Evolutionary conservation across 1,140 invertebrate species (phyloP).

Genomic region (Teleopsis dalmanni): DNA sequence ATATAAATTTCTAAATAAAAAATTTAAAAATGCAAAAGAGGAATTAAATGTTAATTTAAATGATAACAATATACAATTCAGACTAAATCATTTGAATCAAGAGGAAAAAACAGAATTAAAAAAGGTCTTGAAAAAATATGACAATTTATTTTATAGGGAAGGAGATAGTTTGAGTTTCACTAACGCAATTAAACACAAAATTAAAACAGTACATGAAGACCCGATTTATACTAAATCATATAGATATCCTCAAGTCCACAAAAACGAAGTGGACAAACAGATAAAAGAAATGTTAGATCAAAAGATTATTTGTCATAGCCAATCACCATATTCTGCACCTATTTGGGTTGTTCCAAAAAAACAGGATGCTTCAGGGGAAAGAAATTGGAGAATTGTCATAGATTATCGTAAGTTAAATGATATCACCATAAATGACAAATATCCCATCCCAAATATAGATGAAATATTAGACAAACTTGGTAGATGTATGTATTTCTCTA

Average conservation of each 20-base stretch:
- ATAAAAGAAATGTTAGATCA: constrained; percentile 13
- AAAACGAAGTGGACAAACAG: constrained; percentile 8
- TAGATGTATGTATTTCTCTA: constrained; percentile 43
- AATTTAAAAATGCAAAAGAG: too few relatives aligned
- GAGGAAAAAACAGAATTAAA: not conserved
- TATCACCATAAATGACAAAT: constrained; percentile 32
- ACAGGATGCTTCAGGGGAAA: constrained; percentile 19
- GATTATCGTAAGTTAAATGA: constrained; percentile 41
- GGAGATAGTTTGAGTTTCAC: constrained; percentile 1
- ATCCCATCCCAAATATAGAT: constrained; percentile 49
- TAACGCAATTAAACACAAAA: constrained; percentile 9
- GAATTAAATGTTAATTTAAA: too few relatives aligned
- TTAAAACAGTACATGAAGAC: not conserved
- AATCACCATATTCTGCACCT: constrained; percentile 10
- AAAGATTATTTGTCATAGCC: constrained; percentile 8
- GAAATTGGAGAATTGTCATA: constrained; percentile 37
- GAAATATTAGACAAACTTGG: constrained; percentile 45
- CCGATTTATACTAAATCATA: constrained; percentile 7
- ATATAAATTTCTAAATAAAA: not conserved
- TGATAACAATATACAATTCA: not conserved
- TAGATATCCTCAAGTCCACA: constrained; percentile 10
- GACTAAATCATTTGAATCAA: constrained; percentile 1
- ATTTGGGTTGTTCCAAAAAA: constrained; percentile 16
- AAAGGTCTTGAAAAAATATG: not conserved
- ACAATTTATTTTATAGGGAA: not conserved